Evolutionary conservation across 2,113 vertebrate species (phyloP), one percentile per base, ranked within the genome.

Genomic region (Rousettus leschenaultii): DNA sequence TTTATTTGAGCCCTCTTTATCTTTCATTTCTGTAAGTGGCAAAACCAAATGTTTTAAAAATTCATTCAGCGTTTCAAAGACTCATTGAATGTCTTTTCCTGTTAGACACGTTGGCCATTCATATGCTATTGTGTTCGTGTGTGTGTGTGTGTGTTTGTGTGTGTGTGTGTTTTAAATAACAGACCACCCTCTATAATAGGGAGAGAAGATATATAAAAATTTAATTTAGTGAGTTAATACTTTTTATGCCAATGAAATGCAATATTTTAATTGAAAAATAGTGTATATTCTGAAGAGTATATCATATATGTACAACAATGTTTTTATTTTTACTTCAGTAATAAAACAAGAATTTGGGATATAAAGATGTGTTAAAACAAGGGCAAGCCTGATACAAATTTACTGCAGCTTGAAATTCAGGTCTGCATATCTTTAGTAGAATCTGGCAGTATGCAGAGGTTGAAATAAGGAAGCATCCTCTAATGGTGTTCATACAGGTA

Each of bases 1-100:
- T 96, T 92, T 57, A 43, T 16, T 75, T 63, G 61, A 92, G 11
- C 10, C 6, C 43, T 95, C 19, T 33, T 92, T 92, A 33, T 30
- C 22, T 89, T 96, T 94, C 7, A 73, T 91, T 94, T 96, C 43
- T 70, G 4, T 75, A 21, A 84, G 33, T 95, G 43, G 28, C 30
- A 75, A 84, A 84, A n/a, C 10, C 35, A 75, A 88, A 8, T 83
- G 18, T 78, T 94, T 74, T 38, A 51, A 82, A 89, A 78, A 73
- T 63, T 30, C 18, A 40, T 79, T 77, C 30, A 3, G 2, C 33
- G 2, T 6, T 40, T 40, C 48, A 66, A 84, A 74, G 16, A 48
- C 40, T n/a, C n/a, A 40, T 1, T 53, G 78, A 53, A 45, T 55
- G 1, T 70, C 48, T 86, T 82, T 43, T 80, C 33, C 16, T 35